Base-by-base conservation (phyloP, 1,140 invertebrate genomes). In the Oryzaephilus surinamensis region DNA sequence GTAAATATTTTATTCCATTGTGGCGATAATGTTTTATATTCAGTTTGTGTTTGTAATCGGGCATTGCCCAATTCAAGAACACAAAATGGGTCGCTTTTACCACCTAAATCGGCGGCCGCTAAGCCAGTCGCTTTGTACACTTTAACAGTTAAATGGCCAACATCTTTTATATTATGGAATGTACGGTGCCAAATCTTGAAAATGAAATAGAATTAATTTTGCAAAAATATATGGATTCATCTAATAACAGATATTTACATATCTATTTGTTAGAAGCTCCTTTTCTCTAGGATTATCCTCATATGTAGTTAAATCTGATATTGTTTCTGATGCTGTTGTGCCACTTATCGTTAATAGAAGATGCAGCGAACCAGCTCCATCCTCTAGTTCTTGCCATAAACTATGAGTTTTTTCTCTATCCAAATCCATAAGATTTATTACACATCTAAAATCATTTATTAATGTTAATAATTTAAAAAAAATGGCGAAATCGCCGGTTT, bases 1-100 rank as follows among this genome's bases (percentile, higher is more conserved):
- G 87, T 94, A 61, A 99, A 99, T 48, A 97, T 89, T 68, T 98
- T 97, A 64, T 97, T 92, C 96, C 96, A 99, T 42, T 83, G 88
- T 0, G 96, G 96, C 31, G 81, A 76, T 2, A 99, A 66, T 0
- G 95, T 99, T 63, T 98, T 97, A 62, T 99, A 99, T 62, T 97
- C 93, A 1, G 96, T 99, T 62, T 98, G 93, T 0, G 96, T 99
- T 65, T 97, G 93, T 23, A 98, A 67, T 31, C 94, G 73, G 1
- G 90, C 76, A 65, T 99, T 99, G 2, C 90, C 86, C 31, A 99
- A 64, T 63, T 99, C 94, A 2, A 99, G 55, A 1, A 98, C 94
- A 66, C 91, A 97, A 63, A 98, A 99, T 1, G 96, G 96, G 69
- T 99, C 96, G 47, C 84, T 89, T 56, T 91, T 92, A 0, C 92